Conservation (phyloP, 2,888 invertebrate genomes). For the Melinaea menophilus region DNA sequence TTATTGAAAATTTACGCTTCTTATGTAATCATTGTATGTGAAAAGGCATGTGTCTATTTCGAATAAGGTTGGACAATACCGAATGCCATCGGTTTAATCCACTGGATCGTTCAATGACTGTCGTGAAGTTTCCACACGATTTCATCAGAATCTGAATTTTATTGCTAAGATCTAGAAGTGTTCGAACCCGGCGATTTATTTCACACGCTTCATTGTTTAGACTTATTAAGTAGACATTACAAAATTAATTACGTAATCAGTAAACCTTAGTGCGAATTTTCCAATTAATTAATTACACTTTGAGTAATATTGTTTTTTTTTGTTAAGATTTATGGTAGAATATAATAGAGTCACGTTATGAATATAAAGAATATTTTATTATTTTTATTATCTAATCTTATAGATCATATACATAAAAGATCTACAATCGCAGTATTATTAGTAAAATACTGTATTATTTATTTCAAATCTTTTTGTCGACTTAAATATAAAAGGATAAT, state of each 20-base stretch:
- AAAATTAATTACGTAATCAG: background rate
- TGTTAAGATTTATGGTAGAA: background rate
- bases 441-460: slow-evolving; percentile 35
- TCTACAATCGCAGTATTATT: slow-evolving; percentile 2
- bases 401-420: too few relatives aligned
- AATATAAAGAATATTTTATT: too few relatives aligned
- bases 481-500: slow-evolving; percentile 40
- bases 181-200: slow-evolving; percentile 27
- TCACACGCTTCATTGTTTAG: slow-evolving; percentile 32
- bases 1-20: background rate
- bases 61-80: slow-evolving; percentile 27
- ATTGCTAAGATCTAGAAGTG: slow-evolving; percentile 1
- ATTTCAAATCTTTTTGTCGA: slow-evolving; percentile 39
- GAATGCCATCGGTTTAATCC: slow-evolving; percentile 27
- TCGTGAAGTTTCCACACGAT: slow-evolving; percentile 35
- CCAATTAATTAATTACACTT: background rate
- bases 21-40: background rate
- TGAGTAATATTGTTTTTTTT: background rate
- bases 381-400: too few relatives aligned
- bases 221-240: background rate
- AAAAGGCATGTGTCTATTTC: slow-evolving; percentile 8
- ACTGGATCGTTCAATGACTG: slow-evolving; percentile 34
- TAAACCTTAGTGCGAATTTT: background rate
- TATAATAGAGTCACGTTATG: too few relatives aligned
- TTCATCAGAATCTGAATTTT: slow-evolving; percentile 30